Percentiles rank a stretch among this genome's conserved stretches.
phyloP scores from a whole-genome alignment of 2,797 vertebrate genomes.

The Threskiornis aethiopicus region DNA sequence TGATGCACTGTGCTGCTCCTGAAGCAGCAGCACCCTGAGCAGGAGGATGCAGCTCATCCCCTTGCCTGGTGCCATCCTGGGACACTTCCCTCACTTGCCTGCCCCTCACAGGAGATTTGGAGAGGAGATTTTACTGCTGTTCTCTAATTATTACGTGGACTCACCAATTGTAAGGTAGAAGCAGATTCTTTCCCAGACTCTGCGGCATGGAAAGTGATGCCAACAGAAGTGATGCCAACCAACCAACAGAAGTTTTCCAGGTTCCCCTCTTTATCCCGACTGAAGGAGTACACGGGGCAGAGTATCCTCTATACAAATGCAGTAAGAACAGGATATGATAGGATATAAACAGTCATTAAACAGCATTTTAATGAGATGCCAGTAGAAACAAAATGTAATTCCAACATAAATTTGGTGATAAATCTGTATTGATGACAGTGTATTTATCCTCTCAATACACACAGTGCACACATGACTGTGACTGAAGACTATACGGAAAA shows the following conservation, averaged over 20 bases:
- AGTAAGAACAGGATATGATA: neutral
- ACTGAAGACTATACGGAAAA: neutral
- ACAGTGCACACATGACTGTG: neutral
- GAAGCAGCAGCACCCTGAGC: neutral
- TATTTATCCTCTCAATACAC: neutral
- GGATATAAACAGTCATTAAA: neutral
- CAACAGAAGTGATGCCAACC: neutral
- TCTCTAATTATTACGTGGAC: neutral
- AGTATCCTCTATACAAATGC: neutral
- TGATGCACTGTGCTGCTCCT: accelerated
- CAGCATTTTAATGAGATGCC: neutral
- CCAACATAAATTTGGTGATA: neutral
- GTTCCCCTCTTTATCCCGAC: accelerated
- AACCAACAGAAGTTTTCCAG: neutral
- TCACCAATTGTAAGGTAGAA: neutral
- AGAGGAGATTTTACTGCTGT: neutral
- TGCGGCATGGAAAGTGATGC: neutral
- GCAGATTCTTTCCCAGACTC: neutral
- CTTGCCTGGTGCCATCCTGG: neutral
- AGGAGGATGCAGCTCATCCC: too few relatives aligned
- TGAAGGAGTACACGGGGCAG: neutral
- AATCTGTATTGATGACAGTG: too few relatives aligned
- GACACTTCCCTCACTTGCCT: neutral
- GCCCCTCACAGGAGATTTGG: neutral
- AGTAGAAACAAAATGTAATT: neutral